Evolutionary conservation across 2,888 invertebrate genomes (phyloP).

Genomic region (Romanomermis culicivorax): DNA sequence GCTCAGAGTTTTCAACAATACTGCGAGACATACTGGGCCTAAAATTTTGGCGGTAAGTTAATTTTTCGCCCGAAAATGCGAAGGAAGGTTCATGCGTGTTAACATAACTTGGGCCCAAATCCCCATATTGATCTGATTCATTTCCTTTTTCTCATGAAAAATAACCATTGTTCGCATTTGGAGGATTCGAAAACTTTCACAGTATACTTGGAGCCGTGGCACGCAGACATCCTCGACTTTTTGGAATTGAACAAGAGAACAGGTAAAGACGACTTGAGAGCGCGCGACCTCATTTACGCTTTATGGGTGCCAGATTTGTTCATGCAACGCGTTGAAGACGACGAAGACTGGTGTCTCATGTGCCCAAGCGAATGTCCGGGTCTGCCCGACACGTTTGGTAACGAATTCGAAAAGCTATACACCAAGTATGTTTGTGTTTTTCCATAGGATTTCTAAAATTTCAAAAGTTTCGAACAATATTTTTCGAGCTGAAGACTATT

Average conservation of each 20-base stretch:
- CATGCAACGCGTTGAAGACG: conserved; percentile 60
- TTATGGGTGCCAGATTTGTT: conserved; percentile 96
- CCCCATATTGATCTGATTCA: too few relatives aligned
- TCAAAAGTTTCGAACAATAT: too few relatives aligned
- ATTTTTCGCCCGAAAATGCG: too few relatives aligned
- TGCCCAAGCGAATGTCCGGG: conserved; percentile 83
- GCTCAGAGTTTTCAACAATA: conserved; percentile 80
- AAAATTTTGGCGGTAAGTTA: too few relatives aligned
- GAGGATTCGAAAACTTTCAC: conserved; percentile 96
- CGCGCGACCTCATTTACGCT: conserved; percentile 84
- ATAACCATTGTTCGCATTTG: conserved; percentile 49
- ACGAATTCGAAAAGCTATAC: conserved; percentile 73
- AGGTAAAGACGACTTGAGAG: conserved; percentile 73
- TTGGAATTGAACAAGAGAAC: conserved; percentile 67
- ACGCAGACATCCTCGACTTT: conserved; percentile 85
- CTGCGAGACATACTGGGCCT: conserved; percentile 78
- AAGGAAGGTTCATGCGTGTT: too few relatives aligned
- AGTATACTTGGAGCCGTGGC: conserved; percentile 97
- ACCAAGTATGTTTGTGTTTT: conserved; percentile 35
- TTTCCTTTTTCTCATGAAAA: too few relatives aligned
- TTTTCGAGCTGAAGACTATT: too few relatives aligned
- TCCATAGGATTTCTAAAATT: background rate
- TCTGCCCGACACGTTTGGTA: conserved; percentile 74
- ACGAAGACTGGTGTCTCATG: conserved; percentile 80
- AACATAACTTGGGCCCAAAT: too few relatives aligned